These are phyloP conservation scores for Nycteola revayana DNA, from an alignment of 2,888 invertebrate genomes.

Conservation along the genomic window DNA sequence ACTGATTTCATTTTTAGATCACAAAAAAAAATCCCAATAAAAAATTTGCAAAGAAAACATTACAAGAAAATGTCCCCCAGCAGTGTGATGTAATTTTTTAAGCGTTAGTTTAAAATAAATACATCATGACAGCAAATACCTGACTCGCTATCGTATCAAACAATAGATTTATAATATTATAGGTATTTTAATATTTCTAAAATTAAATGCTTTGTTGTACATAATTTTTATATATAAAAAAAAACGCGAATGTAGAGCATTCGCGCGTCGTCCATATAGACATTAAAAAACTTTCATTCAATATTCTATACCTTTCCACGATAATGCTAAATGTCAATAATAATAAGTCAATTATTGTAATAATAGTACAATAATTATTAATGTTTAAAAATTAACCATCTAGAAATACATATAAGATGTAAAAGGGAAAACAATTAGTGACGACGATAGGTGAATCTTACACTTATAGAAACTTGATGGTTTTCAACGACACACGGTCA, in stretches of 20 bases:
- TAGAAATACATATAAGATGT: conserved; percentile 73
- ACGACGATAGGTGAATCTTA: conserved; percentile 72
- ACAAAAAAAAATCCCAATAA: conserved; percentile 42
- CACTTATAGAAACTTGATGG: conserved; percentile 48
- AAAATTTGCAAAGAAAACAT: conserved; percentile 50
- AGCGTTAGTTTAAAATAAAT: conserved; percentile 72
- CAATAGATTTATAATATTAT: conserved; percentile 70
- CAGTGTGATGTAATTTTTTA: conserved; percentile 71
- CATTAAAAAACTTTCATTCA: conserved; percentile 53
- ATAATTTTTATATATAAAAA: conserved; percentile 59
- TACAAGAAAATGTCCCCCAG: conserved; percentile 51
- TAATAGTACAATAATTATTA: conserved; percentile 72
- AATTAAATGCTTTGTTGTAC: conserved; percentile 82
- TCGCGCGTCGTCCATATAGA: conserved; percentile 41
- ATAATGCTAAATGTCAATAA: conserved; percentile 69
- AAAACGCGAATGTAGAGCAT: conserved; percentile 38
- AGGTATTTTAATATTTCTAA: conserved; percentile 74
- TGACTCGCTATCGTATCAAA: conserved; percentile 51
- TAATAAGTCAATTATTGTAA: conserved; percentile 72
- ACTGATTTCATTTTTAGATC: conserved; percentile 42
- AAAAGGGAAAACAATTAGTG: conserved; percentile 69
- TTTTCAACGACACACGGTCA: conserved; percentile 26
- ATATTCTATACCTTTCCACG: conserved; percentile 59
- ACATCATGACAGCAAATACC: conserved; percentile 55
- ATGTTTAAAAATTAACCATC: conserved; percentile 67